phyloP scores from a whole-genome alignment of 2,888 invertebrate genomes.

The Nemapogon koenigi region DNA sequence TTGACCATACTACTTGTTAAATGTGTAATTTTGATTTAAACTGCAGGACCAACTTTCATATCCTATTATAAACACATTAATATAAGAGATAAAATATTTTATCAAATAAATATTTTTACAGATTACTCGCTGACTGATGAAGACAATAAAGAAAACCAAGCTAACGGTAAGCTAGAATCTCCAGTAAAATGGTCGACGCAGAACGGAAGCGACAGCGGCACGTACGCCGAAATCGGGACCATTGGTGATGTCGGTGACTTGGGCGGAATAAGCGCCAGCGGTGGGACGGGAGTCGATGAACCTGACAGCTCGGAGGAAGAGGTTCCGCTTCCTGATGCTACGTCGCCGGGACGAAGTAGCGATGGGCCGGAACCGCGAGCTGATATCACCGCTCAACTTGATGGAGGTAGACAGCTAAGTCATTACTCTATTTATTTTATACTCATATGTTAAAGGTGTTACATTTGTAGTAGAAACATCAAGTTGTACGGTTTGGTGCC shows the following conservation, averaged over 20 bases:
- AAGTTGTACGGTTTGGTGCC: too few species aligned
- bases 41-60: too few species aligned
- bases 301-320: conserved; percentile 60
- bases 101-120: too few species aligned
- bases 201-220: conserved; percentile 58
- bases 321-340: conserved; percentile 49
- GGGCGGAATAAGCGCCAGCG: conserved; percentile 23
- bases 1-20: too few species aligned
- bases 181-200: conserved; percentile 54
- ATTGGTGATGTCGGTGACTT: not conserved
- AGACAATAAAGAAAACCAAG: conserved; percentile 58
- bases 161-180: conserved; percentile 54
- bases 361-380: conserved; percentile 57
- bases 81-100: too few species aligned
- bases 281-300: conserved; percentile 51
- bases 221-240: conserved; percentile 53
- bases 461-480: too few species aligned
- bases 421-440: too few species aligned
- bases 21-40: too few species aligned
- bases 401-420: conserved; percentile 39
- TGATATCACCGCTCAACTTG: conserved; percentile 51
- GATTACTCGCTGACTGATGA: conserved; percentile 29
- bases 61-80: too few species aligned
- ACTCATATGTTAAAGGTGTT: too few species aligned
- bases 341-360: conserved; percentile 54